Percentiles rank a stretch among this genome's conserved stretches.
Evolutionary conservation across 37 sponge, comb jelly and placozoan species (phyloP).

Genomic region (Petrosia ficiformis): DNA sequence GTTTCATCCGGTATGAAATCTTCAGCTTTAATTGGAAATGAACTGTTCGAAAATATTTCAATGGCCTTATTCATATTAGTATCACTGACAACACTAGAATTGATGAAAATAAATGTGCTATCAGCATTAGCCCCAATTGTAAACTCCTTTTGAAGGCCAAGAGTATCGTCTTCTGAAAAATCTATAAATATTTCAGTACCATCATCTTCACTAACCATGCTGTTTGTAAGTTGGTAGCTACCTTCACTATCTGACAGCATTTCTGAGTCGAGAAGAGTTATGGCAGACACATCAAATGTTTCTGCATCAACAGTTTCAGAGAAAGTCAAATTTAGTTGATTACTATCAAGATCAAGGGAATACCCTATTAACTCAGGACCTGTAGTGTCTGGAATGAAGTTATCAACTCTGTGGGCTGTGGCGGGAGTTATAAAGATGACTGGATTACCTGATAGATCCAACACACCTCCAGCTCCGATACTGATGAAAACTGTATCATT

Average conservation of each 20-base stretch:
- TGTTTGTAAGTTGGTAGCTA: slow-evolving; percentile 53
- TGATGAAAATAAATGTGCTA: slow-evolving; percentile 54
- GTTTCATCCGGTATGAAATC: slow-evolving; percentile 56
- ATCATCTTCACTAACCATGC: slow-evolving; percentile 19
- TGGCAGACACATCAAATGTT: slow-evolving; percentile 27
- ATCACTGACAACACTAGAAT: slow-evolving; percentile 44
- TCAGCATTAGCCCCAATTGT: slow-evolving; percentile 37
- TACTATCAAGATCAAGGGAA: slow-evolving; percentile 55
- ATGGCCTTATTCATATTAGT: slow-evolving; percentile 38
- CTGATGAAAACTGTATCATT: slow-evolving; percentile 42
- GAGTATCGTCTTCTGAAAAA: slow-evolving; percentile 40
- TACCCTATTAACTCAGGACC: slow-evolving; percentile 57
- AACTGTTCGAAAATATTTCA: slow-evolving; percentile 19
- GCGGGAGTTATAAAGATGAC: slow-evolving; percentile 16
- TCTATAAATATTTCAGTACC: slow-evolving; percentile 31
- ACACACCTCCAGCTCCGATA: slow-evolving; percentile 35
- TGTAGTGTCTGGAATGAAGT: slow-evolving; percentile 61
- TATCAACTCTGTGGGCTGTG: slow-evolving; percentile 24
- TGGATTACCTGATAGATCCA: slow-evolving; percentile 62
- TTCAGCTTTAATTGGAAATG: slow-evolving; percentile 14
- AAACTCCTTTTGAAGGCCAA: slow-evolving; percentile 50
- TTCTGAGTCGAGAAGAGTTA: slow-evolving; percentile 47
- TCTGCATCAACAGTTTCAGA: slow-evolving; percentile 54
- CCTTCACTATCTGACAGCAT: slow-evolving; percentile 16
- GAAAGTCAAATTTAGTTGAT: slow-evolving; percentile 53